Evolutionary conservation across 92 coral and sea anemone species (phyloP), one percentile per base, ranked within the genome.

Genomic region (Palythoa grandiflora): DNA sequence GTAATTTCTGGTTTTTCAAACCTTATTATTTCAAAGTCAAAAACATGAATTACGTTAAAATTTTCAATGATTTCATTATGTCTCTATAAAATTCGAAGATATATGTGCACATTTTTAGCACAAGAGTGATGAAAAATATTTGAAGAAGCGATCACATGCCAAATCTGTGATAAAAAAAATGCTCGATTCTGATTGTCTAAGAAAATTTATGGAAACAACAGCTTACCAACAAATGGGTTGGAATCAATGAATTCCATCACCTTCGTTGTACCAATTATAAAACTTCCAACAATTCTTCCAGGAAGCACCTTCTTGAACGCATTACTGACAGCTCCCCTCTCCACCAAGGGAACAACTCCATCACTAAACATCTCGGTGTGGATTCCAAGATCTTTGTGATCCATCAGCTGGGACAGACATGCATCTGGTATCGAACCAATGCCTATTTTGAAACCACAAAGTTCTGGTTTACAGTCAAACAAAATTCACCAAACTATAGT

Each of bases 351-450:
- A 6, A 96, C 98, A 2, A 96, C 96, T 47, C 98, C 98, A 90
- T 96, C 98, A 83, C 98, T 96, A 74, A 96, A 96, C 98, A 96
- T 96, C 92, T 96, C 98, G 8, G 98, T 85, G 84, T 96, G 98
- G 75, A 96, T 94, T 3, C 98, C 98, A 75, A 96, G 95, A 70
- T 96, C 91, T 80, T 89, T 96, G 90, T 96, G 98, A 61, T 96
- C 89, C 84, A 85, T 47, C 59, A 96, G 83, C 21, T 93, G 87
- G 65, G 94, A 75, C 81, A 96, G 85, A 52, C 98, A 92, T 38
- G 98, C 94, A 87, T 95, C 96, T 38, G 98, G 98, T 60, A 96
- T 96, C 19, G 95, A 89, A 1, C 98, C 98, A 85, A 96, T 96
- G 9, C 98, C 96, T 94, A 21, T 37, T 17, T 0, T 38, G 20